A percentile compares a stretch with the other conserved stretches of the same genome.
Conservation (phyloP, 2,888 invertebrate genomes). For the Augiades crinisus region DNA sequence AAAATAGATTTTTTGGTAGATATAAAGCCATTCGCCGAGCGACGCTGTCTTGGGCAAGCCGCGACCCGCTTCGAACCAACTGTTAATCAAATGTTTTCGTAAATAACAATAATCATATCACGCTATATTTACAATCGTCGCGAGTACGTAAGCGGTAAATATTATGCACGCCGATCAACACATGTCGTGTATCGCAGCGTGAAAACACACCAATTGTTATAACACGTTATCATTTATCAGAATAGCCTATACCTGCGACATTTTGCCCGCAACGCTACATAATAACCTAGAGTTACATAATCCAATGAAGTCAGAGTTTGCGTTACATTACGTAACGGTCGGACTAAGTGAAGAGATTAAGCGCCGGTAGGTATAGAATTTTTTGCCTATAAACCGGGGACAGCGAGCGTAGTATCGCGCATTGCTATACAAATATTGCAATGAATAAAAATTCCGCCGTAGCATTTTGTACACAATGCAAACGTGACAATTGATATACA, state of each 20-base stretch:
- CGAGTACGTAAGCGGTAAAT: background rate
- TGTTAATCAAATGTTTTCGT: constrained; percentile 6
- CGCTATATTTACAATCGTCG: too few relatives aligned
- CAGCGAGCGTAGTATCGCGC: too few relatives aligned
- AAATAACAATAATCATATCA: background rate
- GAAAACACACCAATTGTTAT: background rate
- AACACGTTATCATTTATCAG: constrained; percentile 19
- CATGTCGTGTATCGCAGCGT: background rate
- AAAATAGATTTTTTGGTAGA: constrained; percentile 13
- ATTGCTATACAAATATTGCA: constrained; percentile 6
- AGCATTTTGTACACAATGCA: constrained; percentile 12
- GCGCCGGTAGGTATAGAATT: constrained; percentile 19
- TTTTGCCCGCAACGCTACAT: constrained; percentile 53
- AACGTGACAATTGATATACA: too few relatives aligned
- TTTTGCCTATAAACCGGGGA: constrained; percentile 15
- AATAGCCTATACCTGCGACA: constrained; percentile 53
- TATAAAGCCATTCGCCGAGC: constrained; percentile 5
- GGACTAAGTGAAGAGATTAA: constrained; percentile 47
- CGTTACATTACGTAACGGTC: constrained; percentile 52
- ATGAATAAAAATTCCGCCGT: constrained; percentile 1
- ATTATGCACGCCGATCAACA: background rate
- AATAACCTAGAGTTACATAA: constrained; percentile 56
- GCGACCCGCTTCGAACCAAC: constrained; percentile 8
- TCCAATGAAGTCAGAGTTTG: constrained; percentile 56
- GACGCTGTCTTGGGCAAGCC: constrained; percentile 19